phyloP scores from a whole-genome alignment of 2,888 invertebrate genomes.

The Agrotis segetum region DNA sequence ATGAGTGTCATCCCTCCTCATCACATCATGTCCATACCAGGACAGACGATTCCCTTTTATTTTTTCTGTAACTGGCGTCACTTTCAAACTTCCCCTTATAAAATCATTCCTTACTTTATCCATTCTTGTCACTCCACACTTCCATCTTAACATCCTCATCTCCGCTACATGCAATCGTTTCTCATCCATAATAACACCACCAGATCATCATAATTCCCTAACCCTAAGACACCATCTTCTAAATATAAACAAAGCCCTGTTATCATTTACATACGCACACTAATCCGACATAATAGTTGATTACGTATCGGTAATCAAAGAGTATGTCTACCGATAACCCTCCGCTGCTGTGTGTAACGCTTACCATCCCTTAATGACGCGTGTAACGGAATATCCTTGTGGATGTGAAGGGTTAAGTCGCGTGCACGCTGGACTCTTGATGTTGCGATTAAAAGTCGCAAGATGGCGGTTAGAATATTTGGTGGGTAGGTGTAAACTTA shows the following conservation, averaged over 20 bases:
- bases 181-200: background rate
- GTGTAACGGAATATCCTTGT: conserved; percentile 67
- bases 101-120: no score
- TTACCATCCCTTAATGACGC: conserved; percentile 65
- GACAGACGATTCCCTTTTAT: no score
- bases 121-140: no score
- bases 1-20: no score
- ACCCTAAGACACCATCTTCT: background rate
- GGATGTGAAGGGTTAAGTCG: conserved; percentile 31
- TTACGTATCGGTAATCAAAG: conserved; percentile 65
- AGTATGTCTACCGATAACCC: conserved; percentile 60
- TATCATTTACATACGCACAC: background rate
- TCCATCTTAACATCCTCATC: no score
- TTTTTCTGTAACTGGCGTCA: no score
- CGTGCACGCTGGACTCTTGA: conserved; percentile 11
- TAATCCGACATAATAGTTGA: conserved; percentile 50
- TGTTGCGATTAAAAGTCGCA: conserved; percentile 35
- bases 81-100: no score
- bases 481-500: no score
- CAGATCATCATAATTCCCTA: no score
- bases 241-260: conserved; percentile 26
- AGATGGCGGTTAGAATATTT: no score
- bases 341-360: conserved; percentile 40
- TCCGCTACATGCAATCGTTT: no score
- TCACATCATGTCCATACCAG: no score